These are phyloP conservation scores for Melanotaenia nigrans DNA, from an alignment of 2,797 vertebrate genomes.

Conservation along the genomic window DNA sequence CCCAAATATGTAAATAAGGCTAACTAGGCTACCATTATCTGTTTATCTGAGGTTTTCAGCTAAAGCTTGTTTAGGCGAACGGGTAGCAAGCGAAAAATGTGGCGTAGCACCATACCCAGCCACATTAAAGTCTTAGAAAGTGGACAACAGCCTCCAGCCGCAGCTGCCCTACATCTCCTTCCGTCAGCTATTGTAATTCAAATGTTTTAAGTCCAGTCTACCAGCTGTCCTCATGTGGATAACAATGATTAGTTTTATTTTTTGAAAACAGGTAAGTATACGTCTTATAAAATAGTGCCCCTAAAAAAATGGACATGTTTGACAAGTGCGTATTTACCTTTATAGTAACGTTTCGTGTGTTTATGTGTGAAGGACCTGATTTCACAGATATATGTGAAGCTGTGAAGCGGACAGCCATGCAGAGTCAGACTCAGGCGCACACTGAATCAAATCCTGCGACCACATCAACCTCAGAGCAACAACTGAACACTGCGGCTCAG, in stretches of 20 bases:
- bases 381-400: slow-evolving; percentile 24
- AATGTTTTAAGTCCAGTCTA: slow-evolving; percentile 40
- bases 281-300: background rate
- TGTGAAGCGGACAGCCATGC: slow-evolving; percentile 61
- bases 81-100: background rate
- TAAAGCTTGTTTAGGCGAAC: background rate
- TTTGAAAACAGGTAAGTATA: background rate
- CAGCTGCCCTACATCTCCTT: slow-evolving; percentile 18
- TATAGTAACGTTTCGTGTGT: slow-evolving; percentile 24
- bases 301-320: background rate
- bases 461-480: slow-evolving; percentile 30
- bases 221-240: slow-evolving; percentile 50
- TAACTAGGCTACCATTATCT: slow-evolving; percentile 41
- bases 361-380: slow-evolving; percentile 21
- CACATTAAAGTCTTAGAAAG: background rate
- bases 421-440: slow-evolving; percentile 50
- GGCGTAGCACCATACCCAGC: background rate
- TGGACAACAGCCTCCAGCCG: background rate
- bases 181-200: slow-evolving; percentile 61
- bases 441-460: slow-evolving; percentile 29
- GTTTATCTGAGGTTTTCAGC: background rate
- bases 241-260: slow-evolving; percentile 34
- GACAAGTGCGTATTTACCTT: background rate
- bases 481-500: slow-evolving; percentile 18
- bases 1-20: slow-evolving; percentile 39